Evolutionary conservation across 2,797 vertebrate species (phyloP).

Genomic region (Sternotherus odoratus): DNA sequence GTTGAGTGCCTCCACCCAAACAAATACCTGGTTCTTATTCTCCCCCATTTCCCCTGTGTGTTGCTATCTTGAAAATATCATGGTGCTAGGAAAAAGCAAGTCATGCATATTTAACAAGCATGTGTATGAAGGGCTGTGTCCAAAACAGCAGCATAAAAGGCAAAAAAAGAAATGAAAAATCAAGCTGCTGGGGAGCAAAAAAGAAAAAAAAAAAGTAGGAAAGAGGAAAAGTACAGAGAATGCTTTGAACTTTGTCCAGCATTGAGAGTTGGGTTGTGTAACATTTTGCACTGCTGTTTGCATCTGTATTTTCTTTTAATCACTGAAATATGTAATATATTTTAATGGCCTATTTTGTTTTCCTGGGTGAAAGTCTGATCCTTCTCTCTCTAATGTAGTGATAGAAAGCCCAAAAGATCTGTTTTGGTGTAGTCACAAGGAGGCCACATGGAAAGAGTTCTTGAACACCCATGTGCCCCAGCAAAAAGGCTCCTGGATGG

Average conservation of each 20-base stretch:
- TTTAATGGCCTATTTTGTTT: constrained; percentile 51
- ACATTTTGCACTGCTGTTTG: neutral
- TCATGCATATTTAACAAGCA: neutral
- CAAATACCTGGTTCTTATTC: neutral
- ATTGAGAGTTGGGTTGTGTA: neutral
- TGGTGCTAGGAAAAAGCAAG: neutral
- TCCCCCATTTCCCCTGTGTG: neutral
- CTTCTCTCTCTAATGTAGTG: neutral
- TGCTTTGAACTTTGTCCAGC: neutral
- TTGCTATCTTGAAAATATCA: neutral
- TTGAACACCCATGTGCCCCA: neutral
- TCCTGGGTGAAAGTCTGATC: constrained; percentile 5
- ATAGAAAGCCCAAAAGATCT: neutral
- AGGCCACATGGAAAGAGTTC: neutral
- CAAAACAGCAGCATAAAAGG: neutral
- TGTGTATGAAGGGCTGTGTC: neutral
- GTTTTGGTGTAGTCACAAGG: neutral
- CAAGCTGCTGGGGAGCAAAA: neutral
- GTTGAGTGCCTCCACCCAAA: neutral
- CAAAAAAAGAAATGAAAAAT: neutral
- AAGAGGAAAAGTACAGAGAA: neutral
- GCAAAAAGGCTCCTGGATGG: neutral
- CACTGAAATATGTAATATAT: constrained; percentile 3
- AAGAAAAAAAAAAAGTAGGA: neutral
- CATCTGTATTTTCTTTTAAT: constrained; percentile 13